Percentiles rank a stretch among this genome's conserved stretches.
These are phyloP conservation scores for Coenonympha glycerion DNA, from an alignment of 2,888 invertebrate species.

Conservation along the genomic window DNA sequence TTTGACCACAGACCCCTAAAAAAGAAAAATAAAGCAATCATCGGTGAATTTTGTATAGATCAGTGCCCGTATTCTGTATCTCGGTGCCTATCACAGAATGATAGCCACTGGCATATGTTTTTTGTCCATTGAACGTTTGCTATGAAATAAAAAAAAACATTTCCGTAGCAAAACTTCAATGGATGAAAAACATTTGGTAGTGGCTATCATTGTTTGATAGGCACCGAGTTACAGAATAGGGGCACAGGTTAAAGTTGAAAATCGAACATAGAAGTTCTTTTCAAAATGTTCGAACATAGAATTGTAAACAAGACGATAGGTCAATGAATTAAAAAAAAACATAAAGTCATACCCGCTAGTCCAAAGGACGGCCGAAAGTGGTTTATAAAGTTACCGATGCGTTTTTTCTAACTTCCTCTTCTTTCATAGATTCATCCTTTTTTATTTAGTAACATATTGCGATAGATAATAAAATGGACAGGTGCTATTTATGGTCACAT, in stretches of 20 bases:
- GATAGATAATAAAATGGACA: slow-evolving; percentile 68
- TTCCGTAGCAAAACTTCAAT: too few species aligned
- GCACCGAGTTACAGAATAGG: too few species aligned
- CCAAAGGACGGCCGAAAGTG: slow-evolving; percentile 43
- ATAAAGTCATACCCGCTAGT: slow-evolving; percentile 43
- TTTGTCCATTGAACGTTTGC: too few species aligned
- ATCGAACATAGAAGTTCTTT: slow-evolving; percentile 33
- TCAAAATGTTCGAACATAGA: slow-evolving; percentile 11
- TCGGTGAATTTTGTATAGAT: slow-evolving; percentile 21
- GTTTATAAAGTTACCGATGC: slow-evolving; percentile 54
- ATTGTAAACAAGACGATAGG: slow-evolving; percentile 34
- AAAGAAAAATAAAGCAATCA: slow-evolving; percentile 27
- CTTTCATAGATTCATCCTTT: slow-evolving; percentile 43
- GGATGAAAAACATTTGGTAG: too few species aligned
- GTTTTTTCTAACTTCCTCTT: slow-evolving; percentile 65
- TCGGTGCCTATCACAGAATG: too few species aligned
- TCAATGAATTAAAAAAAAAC: slow-evolving; percentile 61
- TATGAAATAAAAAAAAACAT: too few species aligned
- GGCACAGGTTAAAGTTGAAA: slow-evolving; percentile 38
- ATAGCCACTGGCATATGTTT: too few species aligned
- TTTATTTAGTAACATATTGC: slow-evolving; percentile 42
- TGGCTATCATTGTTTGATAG: too few species aligned
- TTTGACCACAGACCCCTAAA: too few species aligned
- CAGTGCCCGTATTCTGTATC: too few species aligned
- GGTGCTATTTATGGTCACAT: slow-evolving; percentile 59